Conservation (phyloP, 2,113 vertebrate species). For the Panthera leo region DNA sequence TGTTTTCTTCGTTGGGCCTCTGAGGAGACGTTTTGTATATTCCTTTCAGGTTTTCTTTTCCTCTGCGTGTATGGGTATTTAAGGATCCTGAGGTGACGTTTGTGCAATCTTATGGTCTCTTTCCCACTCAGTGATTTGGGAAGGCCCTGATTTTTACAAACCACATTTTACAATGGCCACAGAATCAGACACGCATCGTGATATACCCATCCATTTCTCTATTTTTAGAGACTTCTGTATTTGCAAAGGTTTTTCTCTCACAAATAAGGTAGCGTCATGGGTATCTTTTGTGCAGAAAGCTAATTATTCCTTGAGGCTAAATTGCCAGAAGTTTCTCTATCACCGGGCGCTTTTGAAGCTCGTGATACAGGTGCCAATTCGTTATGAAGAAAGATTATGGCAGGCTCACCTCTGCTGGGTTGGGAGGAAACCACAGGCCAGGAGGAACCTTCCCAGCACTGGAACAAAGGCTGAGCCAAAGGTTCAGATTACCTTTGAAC, state of each 20-base stretch:
- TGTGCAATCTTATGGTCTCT: neutral
- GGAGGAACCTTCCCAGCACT: rapidly evolving
- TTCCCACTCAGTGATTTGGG: neutral
- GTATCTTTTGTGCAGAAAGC: neutral
- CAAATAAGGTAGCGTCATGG: neutral
- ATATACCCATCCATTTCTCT: neutral
- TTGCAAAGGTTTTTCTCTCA: neutral
- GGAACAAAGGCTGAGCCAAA: neutral
- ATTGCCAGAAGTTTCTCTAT: neutral
- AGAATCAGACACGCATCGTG: rapidly evolving
- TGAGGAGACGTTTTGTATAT: neutral
- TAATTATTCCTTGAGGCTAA: neutral
- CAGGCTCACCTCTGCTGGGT: neutral
- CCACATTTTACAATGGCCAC: neutral
- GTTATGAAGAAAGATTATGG: neutral
- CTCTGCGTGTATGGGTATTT: neutral
- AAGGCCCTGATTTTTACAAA: neutral
- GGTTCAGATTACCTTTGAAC: neutral
- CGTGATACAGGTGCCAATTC: neutral
- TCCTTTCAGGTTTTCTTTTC: neutral
- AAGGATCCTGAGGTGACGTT: neutral
- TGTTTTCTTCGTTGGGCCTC: neutral
- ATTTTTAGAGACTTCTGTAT: neutral
- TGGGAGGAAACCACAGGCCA: neutral
- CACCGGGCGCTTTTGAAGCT: neutral